phyloP scores from a whole-genome alignment of 2,113 vertebrate genomes.

The Xiphophorus couchianus region DNA sequence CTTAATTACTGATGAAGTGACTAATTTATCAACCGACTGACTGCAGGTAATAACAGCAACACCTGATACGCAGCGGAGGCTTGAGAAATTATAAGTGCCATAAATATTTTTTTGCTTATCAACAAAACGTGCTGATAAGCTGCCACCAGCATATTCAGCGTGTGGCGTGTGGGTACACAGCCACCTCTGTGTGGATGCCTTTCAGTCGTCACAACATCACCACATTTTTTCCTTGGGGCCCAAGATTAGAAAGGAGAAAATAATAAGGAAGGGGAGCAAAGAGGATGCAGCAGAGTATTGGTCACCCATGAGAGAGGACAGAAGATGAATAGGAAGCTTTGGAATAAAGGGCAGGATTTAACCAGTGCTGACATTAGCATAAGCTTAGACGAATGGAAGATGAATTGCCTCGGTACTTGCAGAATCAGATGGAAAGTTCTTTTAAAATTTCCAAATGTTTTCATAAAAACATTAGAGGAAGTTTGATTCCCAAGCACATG shows the following conservation, averaged over 20 bases:
- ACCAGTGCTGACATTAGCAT: constrained; percentile 1
- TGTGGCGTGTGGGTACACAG: constrained; percentile 1
- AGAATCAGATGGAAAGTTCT: constrained; percentile 13
- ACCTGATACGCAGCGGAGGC: constrained; percentile 8
- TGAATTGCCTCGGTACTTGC: constrained; percentile 11
- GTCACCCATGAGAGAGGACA: constrained; percentile 8
- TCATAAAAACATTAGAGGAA: constrained; percentile 17
- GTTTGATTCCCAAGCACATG: not conserved
- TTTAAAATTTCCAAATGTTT: constrained; percentile 21
- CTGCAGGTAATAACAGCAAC: constrained; percentile 28
- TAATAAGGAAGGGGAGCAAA: not conserved
- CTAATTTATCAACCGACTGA: constrained; percentile 48
- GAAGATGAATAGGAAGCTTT: constrained; percentile 4
- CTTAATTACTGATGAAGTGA: constrained; percentile 46
- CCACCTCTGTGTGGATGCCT: constrained; percentile 16
- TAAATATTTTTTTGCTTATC: constrained; percentile 28
- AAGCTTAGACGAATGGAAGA: constrained; percentile 17
- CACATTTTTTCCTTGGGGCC: constrained; percentile 23
- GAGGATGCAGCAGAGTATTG: not conserved
- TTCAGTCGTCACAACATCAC: constrained; percentile 15
- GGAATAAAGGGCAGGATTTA: not conserved
- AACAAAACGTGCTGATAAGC: constrained; percentile 37
- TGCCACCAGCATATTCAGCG: constrained; percentile 30
- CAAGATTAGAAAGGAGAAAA: constrained; percentile 2
- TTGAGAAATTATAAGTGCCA: not conserved